Percentiles rank a stretch among this genome's conserved stretches.
phyloP scores from a whole-genome alignment of 2,113 vertebrate species.

The Gila orcuttii region DNA sequence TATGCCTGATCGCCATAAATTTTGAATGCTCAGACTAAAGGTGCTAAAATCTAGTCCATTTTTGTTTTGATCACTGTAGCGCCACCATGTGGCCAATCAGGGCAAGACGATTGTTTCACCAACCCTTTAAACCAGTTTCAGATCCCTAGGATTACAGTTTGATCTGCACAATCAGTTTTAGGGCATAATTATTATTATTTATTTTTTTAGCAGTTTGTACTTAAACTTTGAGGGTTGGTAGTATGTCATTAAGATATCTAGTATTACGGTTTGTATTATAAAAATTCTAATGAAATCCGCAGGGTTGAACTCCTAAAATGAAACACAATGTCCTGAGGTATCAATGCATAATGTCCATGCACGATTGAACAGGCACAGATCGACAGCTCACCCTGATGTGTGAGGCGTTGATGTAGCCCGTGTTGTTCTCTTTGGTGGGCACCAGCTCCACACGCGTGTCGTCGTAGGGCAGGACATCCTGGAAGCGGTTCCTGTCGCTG shows the following conservation, averaged over 20 bases:
- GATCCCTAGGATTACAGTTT: not conserved
- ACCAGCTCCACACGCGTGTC: constrained; percentile 92
- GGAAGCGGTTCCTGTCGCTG: constrained; percentile 91
- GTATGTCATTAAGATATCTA: too few species aligned
- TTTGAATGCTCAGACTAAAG: not conserved
- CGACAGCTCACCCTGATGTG: constrained; percentile 82
- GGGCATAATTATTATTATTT: not conserved
- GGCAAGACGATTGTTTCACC: too few species aligned
- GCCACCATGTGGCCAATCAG: too few species aligned
- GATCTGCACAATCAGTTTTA: not conserved
- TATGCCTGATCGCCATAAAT: not conserved
- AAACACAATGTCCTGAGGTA: not conserved
- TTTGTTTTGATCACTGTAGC: too few species aligned
- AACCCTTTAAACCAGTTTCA: not conserved
- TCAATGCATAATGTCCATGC: not conserved
- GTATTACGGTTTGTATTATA: not conserved
- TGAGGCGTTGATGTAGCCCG: constrained; percentile 96
- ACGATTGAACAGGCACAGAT: too few species aligned
- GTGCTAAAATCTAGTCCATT: too few species aligned
- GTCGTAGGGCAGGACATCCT: constrained; percentile 94
- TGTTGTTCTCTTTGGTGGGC: constrained; percentile 98
- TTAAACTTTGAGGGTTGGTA: too few species aligned
- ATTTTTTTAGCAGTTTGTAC: too few species aligned
- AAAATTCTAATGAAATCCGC: not conserved
- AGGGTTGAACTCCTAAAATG: not conserved